phyloP scores from a whole-genome alignment of 1,140 invertebrate species.

The Hyles vespertilio region DNA sequence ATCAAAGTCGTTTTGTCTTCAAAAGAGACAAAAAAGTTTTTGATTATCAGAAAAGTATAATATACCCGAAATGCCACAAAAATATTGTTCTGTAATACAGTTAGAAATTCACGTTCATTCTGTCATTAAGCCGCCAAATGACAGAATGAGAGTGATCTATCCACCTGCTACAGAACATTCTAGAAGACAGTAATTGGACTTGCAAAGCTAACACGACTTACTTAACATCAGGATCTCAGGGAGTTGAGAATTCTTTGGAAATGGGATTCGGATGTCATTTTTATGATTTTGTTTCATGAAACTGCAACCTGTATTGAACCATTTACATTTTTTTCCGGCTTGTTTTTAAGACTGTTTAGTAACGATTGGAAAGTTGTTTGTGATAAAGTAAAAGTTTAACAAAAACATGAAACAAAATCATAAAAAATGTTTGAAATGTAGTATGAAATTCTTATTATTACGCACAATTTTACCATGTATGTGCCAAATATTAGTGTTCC shows the following conservation, averaged over 20 bases:
- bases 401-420: not conserved
- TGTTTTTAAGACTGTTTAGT: not conserved
- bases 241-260: conserved; percentile 11
- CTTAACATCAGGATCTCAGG: conserved; percentile 39
- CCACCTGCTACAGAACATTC: too few relatives aligned
- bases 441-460: conserved; percentile 26
- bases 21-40: not conserved
- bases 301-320: not conserved
- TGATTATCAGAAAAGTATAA: not conserved
- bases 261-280: conserved; percentile 11
- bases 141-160: not conserved
- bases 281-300: conserved; percentile 1
- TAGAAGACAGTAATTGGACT: not conserved
- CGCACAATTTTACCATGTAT: conserved; percentile 35
- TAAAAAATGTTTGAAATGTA: conserved; percentile 1
- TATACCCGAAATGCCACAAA: too few relatives aligned
- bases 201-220: conserved; percentile 4
- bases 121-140: not conserved
- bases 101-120: not conserved
- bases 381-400: not conserved
- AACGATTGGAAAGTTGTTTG: not conserved
- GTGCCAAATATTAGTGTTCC: conserved; percentile 23
- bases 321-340: too few relatives aligned
- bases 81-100: too few relatives aligned
- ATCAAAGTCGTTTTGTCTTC: not conserved